phyloP scores from a whole-genome alignment of 2,797 vertebrate species.

The Leptoclinus maculatus region DNA sequence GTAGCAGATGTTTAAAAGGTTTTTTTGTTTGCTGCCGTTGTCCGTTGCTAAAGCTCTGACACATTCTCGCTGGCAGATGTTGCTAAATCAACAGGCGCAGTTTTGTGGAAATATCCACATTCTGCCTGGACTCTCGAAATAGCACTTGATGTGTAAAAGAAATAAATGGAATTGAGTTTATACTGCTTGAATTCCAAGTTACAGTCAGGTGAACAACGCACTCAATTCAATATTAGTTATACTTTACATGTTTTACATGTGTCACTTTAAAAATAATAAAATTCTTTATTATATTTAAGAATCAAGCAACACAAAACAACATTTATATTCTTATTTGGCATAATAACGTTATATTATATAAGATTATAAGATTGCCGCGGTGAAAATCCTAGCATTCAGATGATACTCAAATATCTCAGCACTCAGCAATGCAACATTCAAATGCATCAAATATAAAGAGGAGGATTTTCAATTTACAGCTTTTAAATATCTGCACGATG shows the following conservation, averaged over 20 bases:
- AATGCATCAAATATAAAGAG: too few species aligned
- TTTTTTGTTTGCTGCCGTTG: conserved; percentile 63
- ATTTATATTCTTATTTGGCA: not conserved
- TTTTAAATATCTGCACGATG: not conserved
- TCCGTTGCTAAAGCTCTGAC: conserved; percentile 39
- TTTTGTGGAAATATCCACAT: conserved; percentile 27
- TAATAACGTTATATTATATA: not conserved
- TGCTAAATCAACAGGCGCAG: conserved; percentile 44
- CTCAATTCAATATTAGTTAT: not conserved
- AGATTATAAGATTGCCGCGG: not conserved
- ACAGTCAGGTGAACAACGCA: not conserved
- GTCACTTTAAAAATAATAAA: not conserved
- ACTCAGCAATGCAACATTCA: not conserved
- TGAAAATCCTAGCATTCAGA: not conserved
- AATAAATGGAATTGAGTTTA: not conserved
- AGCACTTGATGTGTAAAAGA: conserved; percentile 1
- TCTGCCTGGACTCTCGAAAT: not conserved
- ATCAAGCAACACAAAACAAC: not conserved
- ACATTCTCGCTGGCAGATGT: conserved; percentile 42
- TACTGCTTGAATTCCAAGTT: not conserved
- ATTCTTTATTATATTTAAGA: not conserved
- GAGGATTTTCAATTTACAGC: not conserved
- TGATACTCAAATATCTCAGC: not conserved
- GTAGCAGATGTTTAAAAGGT: conserved; percentile 66
- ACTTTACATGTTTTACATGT: not conserved